Conservation (phyloP, 2,113 vertebrate species). For the Aepyceros melampus region DNA sequence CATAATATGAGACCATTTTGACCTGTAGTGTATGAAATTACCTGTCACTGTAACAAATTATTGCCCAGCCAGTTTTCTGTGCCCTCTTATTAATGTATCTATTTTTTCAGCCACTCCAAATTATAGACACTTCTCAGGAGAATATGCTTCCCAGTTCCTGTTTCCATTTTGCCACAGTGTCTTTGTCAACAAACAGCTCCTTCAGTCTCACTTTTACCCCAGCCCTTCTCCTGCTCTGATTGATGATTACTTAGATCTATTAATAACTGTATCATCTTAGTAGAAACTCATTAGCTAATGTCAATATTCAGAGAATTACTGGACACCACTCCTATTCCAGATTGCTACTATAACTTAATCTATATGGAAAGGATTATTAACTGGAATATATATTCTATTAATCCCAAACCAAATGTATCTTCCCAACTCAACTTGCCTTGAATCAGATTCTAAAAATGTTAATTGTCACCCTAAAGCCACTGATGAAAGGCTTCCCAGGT, state of each 20-base stretch:
- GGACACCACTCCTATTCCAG: neutral
- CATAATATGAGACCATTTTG: neutral
- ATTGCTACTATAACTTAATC: neutral
- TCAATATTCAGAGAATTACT: neutral
- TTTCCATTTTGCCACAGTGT: neutral
- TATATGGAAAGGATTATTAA: neutral
- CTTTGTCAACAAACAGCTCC: neutral
- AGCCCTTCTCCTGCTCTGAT: neutral
- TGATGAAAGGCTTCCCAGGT: neutral
- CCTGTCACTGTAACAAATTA: neutral
- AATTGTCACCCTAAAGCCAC: neutral
- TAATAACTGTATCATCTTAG: neutral
- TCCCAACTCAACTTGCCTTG: neutral
- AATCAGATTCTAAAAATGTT: neutral
- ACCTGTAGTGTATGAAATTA: neutral
- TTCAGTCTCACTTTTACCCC: neutral
- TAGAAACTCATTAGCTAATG: neutral
- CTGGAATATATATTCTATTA: neutral
- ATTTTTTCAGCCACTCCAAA: neutral
- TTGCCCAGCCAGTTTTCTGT: neutral
- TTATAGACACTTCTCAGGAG: neutral
- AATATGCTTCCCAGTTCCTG: neutral
- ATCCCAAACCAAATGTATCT: neutral
- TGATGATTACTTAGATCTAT: neutral
- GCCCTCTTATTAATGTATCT: neutral